phyloP scores from a whole-genome alignment of 2,888 invertebrate species.

The Eupeodes luniger region DNA sequence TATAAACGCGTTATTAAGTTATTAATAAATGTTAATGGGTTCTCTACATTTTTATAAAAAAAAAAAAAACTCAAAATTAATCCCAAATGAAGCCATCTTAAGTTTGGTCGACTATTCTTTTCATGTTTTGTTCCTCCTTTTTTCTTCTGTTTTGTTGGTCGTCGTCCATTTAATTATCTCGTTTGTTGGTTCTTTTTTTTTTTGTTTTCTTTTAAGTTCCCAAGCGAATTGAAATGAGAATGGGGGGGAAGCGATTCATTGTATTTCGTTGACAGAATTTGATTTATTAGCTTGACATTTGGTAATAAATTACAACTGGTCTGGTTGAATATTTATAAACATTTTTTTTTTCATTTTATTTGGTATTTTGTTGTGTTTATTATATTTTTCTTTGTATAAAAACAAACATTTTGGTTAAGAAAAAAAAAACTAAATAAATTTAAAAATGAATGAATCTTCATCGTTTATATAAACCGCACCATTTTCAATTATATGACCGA shows the following conservation, averaged over 20 bases:
- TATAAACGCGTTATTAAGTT: slow-evolving; percentile 63
- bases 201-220: slow-evolving; percentile 21
- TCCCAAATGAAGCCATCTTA: slow-evolving; percentile 72
- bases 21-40: slow-evolving; percentile 72
- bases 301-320: slow-evolving; percentile 68
- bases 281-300: slow-evolving; percentile 66
- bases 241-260: slow-evolving; percentile 45
- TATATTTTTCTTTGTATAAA: slow-evolving; percentile 22
- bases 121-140: background rate
- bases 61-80: slow-evolving; percentile 39
- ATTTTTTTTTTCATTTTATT: background rate
- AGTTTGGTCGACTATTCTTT: slow-evolving; percentile 57
- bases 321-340: slow-evolving; percentile 41
- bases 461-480: background rate
- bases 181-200: slow-evolving; percentile 38
- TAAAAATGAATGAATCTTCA: background rate
- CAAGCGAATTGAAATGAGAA: slow-evolving; percentile 38
- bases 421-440: slow-evolving; percentile 10
- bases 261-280: slow-evolving; percentile 66
- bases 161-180: slow-evolving; percentile 68
- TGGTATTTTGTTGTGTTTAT: background rate
- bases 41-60: slow-evolving; percentile 48
- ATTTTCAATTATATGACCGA: no score
- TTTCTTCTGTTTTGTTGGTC: slow-evolving; percentile 25
- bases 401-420: slow-evolving; percentile 1